Percentiles rank a stretch among this genome's conserved stretches.
phyloP scores from a whole-genome alignment of 2,797 vertebrate genomes.

The Xenopus petersii region DNA sequence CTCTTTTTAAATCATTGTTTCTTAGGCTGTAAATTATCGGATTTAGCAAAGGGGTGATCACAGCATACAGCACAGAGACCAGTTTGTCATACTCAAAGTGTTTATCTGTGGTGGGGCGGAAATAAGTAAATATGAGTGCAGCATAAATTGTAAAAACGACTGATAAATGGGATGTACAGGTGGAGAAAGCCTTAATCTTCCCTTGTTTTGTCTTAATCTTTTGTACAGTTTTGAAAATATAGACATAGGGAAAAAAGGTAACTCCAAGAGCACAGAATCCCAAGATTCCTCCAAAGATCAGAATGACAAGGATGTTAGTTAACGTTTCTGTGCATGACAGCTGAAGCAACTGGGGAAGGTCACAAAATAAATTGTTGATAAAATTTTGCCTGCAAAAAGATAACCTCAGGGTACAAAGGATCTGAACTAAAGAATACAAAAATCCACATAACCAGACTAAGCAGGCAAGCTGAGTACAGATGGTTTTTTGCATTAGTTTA shows the following conservation, averaged over 20 bases:
- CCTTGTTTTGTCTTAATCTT: conserved; percentile 2
- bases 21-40: conserved; percentile 29
- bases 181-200: conserved; percentile 22
- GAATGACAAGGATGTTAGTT: conserved; percentile 4
- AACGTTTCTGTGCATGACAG: conserved; percentile 19
- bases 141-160: conserved; percentile 17
- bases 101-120: background rate
- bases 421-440: background rate
- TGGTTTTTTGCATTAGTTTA: conserved; percentile 7
- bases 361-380: conserved; percentile 31
- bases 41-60: conserved; percentile 26
- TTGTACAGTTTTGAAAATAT: conserved; percentile 2
- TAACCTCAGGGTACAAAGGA: background rate
- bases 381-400: conserved; percentile 6
- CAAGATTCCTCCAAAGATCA: background rate
- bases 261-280: background rate
- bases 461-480: background rate
- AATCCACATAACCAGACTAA: background rate
- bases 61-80: conserved; percentile 7
- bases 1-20: conserved; percentile 12
- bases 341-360: conserved; percentile 28
- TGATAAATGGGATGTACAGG: conserved; percentile 19
- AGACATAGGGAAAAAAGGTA: conserved; percentile 16
- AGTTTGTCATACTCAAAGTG: background rate
- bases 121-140: conserved; percentile 15